phyloP scores from a whole-genome alignment of 64 coral and sea anemone species.

The Acropora yongei region DNA sequence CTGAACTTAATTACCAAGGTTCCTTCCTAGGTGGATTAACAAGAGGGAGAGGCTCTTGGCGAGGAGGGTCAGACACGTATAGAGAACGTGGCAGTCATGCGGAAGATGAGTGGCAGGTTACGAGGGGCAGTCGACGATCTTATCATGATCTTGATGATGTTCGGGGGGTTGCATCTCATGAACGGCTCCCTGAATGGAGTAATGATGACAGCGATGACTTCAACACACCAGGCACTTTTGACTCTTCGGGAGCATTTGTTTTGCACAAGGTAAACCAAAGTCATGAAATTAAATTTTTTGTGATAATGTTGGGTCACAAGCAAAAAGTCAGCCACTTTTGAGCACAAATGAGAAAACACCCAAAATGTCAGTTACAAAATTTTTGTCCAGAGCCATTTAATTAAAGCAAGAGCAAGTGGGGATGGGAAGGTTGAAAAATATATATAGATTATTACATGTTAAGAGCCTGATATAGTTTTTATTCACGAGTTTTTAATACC shows the following conservation, averaged over 20 bases:
- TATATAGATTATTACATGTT: no score
- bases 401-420: no score
- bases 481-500: no score
- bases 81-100: slow-evolving; percentile 42
- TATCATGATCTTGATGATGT: slow-evolving; percentile 75
- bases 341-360: no score
- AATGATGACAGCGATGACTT: slow-evolving; percentile 83
- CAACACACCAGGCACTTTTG: slow-evolving; percentile 87
- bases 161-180: slow-evolving; percentile 35
- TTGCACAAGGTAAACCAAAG: slow-evolving; percentile 61
- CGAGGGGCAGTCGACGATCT: slow-evolving; percentile 58
- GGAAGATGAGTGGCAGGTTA: slow-evolving; percentile 61
- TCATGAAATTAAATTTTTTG: not conserved
- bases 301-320: no score
- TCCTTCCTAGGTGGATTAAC: slow-evolving; percentile 28
- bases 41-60: slow-evolving; percentile 49
- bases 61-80: slow-evolving; percentile 44
- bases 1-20: not conserved
- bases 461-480: no score
- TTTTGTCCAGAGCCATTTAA: no score
- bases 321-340: no score
- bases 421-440: no score
- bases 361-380: no score
- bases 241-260: slow-evolving; percentile 77
- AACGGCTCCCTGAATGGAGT: slow-evolving; percentile 92